Percentiles rank a stretch among this genome's conserved stretches.
These are phyloP conservation scores for Lucilia sericata DNA, from an alignment of 1,140 invertebrate species.

Conservation along the genomic window DNA sequence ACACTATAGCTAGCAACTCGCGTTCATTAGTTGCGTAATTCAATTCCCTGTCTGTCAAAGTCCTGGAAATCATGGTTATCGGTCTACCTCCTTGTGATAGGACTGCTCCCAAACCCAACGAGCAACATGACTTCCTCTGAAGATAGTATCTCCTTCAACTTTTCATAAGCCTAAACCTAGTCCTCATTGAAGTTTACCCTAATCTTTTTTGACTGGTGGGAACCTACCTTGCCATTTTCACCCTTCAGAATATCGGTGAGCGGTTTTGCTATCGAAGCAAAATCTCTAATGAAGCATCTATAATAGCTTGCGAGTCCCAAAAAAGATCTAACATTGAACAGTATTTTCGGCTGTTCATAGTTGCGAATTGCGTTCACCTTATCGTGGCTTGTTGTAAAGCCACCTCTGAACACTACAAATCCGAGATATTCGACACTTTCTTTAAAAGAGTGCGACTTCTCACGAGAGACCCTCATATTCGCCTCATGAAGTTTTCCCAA, in stretches of 20 bases:
- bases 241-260: constrained; percentile 43
- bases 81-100: too few relatives aligned
- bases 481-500: too few relatives aligned
- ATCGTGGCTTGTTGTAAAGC: constrained; percentile 49
- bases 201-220: constrained; percentile 44
- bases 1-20: too few relatives aligned
- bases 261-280: constrained; percentile 46
- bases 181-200: constrained; percentile 30
- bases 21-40: too few relatives aligned
- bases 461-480: too few relatives aligned
- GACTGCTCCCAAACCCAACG: constrained; percentile 57
- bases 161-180: constrained; percentile 61
- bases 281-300: constrained; percentile 49
- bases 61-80: too few relatives aligned
- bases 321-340: constrained; percentile 47
- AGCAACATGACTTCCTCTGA: constrained; percentile 64
- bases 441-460: too few relatives aligned
- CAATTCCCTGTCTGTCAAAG: too few relatives aligned
- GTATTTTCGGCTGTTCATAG: constrained; percentile 42
- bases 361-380: constrained; percentile 49
- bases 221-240: constrained; percentile 45
- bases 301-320: constrained; percentile 48
- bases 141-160: constrained; percentile 63
- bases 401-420: constrained; percentile 46
- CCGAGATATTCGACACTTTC: constrained; percentile 49